Percentiles rank a stretch among this genome's conserved stretches.
phyloP scores from a whole-genome alignment of 2,888 invertebrate species.

The Operophtera brumata region DNA sequence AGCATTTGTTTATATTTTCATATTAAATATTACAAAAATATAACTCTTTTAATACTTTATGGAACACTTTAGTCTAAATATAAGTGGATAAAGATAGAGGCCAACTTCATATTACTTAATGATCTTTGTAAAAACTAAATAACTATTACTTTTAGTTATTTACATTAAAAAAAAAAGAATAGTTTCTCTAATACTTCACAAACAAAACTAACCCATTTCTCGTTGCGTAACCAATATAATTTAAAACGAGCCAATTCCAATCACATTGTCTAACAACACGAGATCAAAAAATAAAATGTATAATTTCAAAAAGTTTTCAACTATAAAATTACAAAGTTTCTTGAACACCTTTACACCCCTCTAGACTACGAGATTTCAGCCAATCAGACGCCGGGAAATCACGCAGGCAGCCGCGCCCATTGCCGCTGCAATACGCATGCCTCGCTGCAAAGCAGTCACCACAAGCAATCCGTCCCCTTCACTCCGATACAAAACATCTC shows the following conservation, averaged over 20 bases:
- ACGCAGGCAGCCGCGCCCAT: constrained; percentile 70
- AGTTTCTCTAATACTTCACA: too few relatives aligned
- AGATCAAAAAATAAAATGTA: constrained; percentile 44
- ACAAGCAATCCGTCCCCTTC: constrained; percentile 53
- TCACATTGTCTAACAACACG: constrained; percentile 47
- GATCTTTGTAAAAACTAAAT: too few relatives aligned
- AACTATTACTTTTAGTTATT: too few relatives aligned
- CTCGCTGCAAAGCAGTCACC: constrained; percentile 57
- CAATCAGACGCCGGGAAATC: constrained; percentile 58
- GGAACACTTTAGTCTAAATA: too few relatives aligned
- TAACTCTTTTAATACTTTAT: too few relatives aligned
- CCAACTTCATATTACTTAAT: too few relatives aligned
- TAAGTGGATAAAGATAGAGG: too few relatives aligned
- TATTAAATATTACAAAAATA: too few relatives aligned
- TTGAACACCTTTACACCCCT: constrained; percentile 61
- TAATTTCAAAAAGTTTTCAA: constrained; percentile 67
- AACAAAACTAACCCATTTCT: too few relatives aligned
- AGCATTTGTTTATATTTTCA: too few relatives aligned
- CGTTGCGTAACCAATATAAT: too few relatives aligned
- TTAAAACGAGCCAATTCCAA: constrained; percentile 36
- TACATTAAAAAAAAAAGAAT: too few relatives aligned
- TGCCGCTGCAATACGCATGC: constrained; percentile 74
- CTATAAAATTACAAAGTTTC: constrained; percentile 66
- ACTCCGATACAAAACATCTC: constrained; percentile 35
- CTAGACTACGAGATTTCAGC: constrained; percentile 51